Evolutionary conservation across 2,113 vertebrate genomes (phyloP).

Genomic region (Nansenia antarctica): DNA sequence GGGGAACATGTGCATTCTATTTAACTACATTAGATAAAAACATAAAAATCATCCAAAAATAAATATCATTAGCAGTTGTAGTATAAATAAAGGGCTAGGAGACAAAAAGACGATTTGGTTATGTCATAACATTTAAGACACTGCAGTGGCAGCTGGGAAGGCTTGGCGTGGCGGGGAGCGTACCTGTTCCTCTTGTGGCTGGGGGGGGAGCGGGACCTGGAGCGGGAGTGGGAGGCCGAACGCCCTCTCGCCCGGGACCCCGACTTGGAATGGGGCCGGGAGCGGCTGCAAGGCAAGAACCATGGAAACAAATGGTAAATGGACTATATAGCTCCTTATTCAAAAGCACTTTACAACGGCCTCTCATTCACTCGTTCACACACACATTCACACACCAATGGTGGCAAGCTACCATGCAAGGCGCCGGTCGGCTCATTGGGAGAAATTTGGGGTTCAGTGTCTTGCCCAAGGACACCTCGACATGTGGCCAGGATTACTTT

Average conservation of each 20-base stretch:
- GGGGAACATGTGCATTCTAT: not conserved
- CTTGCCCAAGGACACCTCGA: too few species aligned
- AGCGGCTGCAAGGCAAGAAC: slow-evolving; percentile 54
- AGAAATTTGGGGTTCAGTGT: too few species aligned
- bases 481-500: too few species aligned
- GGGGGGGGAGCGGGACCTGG: slow-evolving; percentile 62
- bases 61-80: slow-evolving; percentile 22
- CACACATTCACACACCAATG: too few species aligned
- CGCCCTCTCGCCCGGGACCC: slow-evolving; percentile 52
- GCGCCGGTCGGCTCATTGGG: too few species aligned
- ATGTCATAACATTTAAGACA: slow-evolving; percentile 7
- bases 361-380: too few species aligned
- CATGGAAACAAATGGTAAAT: slow-evolving; percentile 6
- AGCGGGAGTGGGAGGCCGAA: slow-evolving; percentile 66
- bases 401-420: too few species aligned
- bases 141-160: not conserved
- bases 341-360: too few species aligned
- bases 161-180: slow-evolving; percentile 14
- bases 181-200: slow-evolving; percentile 77
- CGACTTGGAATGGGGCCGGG: slow-evolving; percentile 68
- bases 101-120: slow-evolving; percentile 4
- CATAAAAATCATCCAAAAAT: slow-evolving; percentile 14
- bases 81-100: slow-evolving; percentile 22
- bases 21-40: not conserved
- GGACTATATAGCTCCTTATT: too few species aligned